Evolutionary conservation across 1,140 invertebrate species (phyloP), one percentile per base, ranked within the genome.

Genomic region (Trachymyrmex septentrionalis): DNA sequence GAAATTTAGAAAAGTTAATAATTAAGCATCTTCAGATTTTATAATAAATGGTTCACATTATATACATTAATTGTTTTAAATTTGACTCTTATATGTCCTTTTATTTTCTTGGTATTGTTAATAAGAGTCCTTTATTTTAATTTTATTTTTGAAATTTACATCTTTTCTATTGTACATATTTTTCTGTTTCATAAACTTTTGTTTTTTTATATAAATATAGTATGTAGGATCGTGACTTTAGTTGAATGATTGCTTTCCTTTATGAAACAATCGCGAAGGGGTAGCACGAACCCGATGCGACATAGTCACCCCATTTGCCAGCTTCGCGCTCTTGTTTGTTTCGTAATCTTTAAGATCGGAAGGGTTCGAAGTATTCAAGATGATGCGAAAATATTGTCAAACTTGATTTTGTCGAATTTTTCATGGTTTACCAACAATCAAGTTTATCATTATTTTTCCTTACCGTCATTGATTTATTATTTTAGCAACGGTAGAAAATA

Each of bases 311-410:
- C 94, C 93, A 95, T 95, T 95, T 92, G 90, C 93, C 90, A 89
- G 91, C 90, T 94, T 94, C 88, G 91, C 93, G 84, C 93, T 94
- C 94, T 94, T 94, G 93, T 94, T 95, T 95, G 94, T 95, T 95
- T 94, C 94, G 92, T 95, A 95, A 95, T 95, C 94, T 95, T 95
- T 95, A 95, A 95, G 94, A 95, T 95, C 93, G 94, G 85, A 94
- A 94, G 94, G 94, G 93, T 95, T 93, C 72, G 89, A 90, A 88
- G 89, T 87, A 91, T 73, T 78, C 66, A 59, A 34, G 14, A 7
- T 85, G 76, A 90, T 21, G 92, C 24, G 85, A 92, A 95, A 91
- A 82, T 94, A 93, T 94, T 94, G 93, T 93, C 93, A 63, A 27
- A 0, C 50, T 69, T 19, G 50, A 30, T 34, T 14, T 73, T 38